Evolutionary conservation across 2,797 vertebrate genomes (phyloP), one percentile per base, ranked within the genome.

Genomic region (Pseudopleuronectes americanus): DNA sequence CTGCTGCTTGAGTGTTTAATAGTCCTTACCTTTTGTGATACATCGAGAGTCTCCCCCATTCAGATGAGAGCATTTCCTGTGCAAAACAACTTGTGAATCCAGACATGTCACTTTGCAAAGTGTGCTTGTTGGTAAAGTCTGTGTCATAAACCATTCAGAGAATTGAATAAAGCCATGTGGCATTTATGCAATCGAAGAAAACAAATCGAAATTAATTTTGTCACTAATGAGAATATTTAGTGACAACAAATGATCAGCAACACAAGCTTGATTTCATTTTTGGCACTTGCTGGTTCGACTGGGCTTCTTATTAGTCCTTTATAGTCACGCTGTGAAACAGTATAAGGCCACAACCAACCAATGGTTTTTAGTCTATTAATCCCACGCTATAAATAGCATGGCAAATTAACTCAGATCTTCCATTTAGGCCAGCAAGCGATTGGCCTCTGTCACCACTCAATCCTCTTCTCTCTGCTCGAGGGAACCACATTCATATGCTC

Each of bases 331-430:
- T 56, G 36, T n/a, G 48, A 67, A 67, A 64, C 76, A 84, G 75
- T 71, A 56, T 78, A 66, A 80, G 74, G 74, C 76, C 31, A 53
- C 64, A 74, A 82, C 77, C 72, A 87, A 89, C 87, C 74, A 41
- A 54, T 79, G 65, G 7, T 56, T 79, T 81, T 80, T 61, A 65
- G 71, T 88, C 78, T 75, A 71, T 90, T 74, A 89, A 83, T 84
- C 79, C 77, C 57, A 74, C 47, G 79, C 80, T 70, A 73, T 84
- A 86, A 89, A 88, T 75, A 75, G 73, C 82, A 81, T 83, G 62
- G 63, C 77, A 91, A 92, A 93, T 92, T 75, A 90, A 85, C 83
- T 89, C 80, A 86, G 83, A 85, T 84, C 82, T 83, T 71, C 79
- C 76, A 84, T 90, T 87, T 83, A 81, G 77, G 66, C 71, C 76